These are phyloP conservation scores for Dolichopus griseipennis DNA, from an alignment of 2,888 invertebrate species.

Conservation along the genomic window DNA sequence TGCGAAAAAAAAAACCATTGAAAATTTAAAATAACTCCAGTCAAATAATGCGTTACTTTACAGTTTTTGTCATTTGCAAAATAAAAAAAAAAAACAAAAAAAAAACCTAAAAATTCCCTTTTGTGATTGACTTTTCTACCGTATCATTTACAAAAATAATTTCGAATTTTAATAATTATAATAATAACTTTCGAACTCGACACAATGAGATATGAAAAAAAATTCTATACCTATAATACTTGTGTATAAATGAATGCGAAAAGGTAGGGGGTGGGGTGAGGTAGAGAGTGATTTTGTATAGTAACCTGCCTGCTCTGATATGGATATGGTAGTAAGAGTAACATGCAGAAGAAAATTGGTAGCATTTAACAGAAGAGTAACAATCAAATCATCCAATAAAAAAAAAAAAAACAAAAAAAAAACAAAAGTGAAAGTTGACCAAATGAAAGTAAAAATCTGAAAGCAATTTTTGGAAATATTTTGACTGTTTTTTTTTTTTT, in stretches of 20 bases:
- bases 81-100: too few relatives aligned
- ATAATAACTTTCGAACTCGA: conserved; percentile 13
- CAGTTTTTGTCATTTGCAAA: too few relatives aligned
- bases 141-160: background rate
- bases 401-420: background rate
- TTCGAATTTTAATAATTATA: background rate
- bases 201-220: background rate
- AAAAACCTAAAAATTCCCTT: background rate
- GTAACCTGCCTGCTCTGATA: too few relatives aligned
- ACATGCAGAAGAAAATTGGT: too few relatives aligned
- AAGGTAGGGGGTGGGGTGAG: background rate
- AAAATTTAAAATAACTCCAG: too few relatives aligned
- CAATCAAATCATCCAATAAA: background rate
- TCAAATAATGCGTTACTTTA: too few relatives aligned
- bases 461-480: background rate
- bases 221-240: too few relatives aligned
- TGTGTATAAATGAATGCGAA: too few relatives aligned
- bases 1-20: too few relatives aligned
- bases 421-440: conserved; percentile 23
- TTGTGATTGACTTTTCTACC: background rate
- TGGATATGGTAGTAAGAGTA: too few relatives aligned
- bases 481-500: background rate
- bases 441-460: conserved; percentile 21
- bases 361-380: too few relatives aligned
- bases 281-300: too few relatives aligned